Evolutionary conservation across 2,113 vertebrate genomes (phyloP).

Genomic region (Oncorhynchus keta): DNA sequence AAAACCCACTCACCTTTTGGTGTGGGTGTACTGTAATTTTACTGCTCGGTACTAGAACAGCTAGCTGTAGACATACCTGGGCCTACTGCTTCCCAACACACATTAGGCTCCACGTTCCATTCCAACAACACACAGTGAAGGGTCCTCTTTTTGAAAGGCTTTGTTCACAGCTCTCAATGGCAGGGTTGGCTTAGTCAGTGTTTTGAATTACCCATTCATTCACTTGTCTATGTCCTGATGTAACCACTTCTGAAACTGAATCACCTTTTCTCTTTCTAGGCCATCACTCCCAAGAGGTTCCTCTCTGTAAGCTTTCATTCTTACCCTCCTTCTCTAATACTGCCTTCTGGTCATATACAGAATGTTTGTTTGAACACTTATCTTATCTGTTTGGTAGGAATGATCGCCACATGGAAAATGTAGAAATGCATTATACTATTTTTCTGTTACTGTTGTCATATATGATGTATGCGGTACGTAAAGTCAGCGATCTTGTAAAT

Average conservation of each 20-base stretch:
- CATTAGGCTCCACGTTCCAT: neutral
- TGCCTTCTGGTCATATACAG: neutral
- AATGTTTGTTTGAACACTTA: neutral
- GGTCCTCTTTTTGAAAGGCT: neutral
- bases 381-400: neutral
- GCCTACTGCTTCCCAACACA: neutral
- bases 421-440: too few relatives aligned
- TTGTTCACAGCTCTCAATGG: neutral
- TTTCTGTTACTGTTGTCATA: too few relatives aligned
- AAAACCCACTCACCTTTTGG: slow-evolving; percentile 21
- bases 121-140: neutral
- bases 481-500: too few relatives aligned
- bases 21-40: slow-evolving; percentile 3
- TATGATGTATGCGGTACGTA: too few relatives aligned
- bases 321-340: neutral
- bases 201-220: neutral
- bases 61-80: neutral
- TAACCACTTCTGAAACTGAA: neutral
- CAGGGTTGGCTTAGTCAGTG: neutral
- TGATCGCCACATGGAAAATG: neutral
- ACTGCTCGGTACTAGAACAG: neutral
- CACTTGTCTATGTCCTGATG: neutral
- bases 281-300: slow-evolving; percentile 94
- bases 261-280: slow-evolving; percentile 65
- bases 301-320: slow-evolving; percentile 81